Conservation (phyloP, 2,113 vertebrate genomes). For the Heterotis niloticus region DNA sequence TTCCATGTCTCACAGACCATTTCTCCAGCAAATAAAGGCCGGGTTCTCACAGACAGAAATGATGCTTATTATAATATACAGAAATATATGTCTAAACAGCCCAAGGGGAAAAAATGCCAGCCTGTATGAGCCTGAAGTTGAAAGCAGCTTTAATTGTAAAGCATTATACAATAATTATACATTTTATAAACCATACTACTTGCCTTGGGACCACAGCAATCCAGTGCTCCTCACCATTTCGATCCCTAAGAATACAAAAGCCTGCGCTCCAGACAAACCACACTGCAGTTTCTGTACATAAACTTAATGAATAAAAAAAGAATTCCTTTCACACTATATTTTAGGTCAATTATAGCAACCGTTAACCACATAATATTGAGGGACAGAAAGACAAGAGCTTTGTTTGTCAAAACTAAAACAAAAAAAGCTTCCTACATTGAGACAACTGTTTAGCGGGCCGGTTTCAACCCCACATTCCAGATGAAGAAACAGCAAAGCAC, state of each 20-base stretch:
- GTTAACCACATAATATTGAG: not conserved
- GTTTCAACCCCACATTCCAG: not conserved
- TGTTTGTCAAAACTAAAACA: not conserved
- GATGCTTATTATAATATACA: too few species aligned
- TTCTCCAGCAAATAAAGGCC: too few species aligned
- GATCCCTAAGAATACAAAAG: not conserved
- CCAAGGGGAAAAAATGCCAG: too few species aligned
- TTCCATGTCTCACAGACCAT: too few species aligned
- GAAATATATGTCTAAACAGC: too few species aligned
- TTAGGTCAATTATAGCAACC: slow-evolving; percentile 14
- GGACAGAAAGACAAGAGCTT: not conserved
- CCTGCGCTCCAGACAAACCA: not conserved
- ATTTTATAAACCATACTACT: not conserved
- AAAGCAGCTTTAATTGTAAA: too few species aligned
- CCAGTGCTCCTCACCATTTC: not conserved
- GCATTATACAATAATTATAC: too few species aligned
- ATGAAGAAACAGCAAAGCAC: not conserved
- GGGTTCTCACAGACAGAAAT: too few species aligned
- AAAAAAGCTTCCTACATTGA: too few species aligned
- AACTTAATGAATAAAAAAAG: not conserved
- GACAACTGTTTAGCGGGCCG: too few species aligned
- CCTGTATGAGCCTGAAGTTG: too few species aligned
- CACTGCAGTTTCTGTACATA: not conserved
- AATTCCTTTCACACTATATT: slow-evolving; percentile 14
- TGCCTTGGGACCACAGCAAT: not conserved